Evolutionary conservation across 1,140 invertebrate genomes (phyloP).

Genomic region (Mizuhopecten yessoensis): DNA sequence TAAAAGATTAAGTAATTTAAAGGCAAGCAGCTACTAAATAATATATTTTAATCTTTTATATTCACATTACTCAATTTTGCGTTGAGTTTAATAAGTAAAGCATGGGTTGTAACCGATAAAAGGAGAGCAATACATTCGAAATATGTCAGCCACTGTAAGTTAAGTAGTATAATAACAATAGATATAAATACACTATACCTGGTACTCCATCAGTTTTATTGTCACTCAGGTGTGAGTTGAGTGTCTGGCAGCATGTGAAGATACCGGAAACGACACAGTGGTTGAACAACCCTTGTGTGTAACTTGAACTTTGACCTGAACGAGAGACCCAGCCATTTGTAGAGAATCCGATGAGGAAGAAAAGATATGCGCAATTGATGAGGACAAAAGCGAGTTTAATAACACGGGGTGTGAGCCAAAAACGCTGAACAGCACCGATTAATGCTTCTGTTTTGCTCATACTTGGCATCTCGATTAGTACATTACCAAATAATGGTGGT

Average conservation of each 20-base stretch:
- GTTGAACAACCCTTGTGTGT: not conserved
- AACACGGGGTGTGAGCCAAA: not conserved
- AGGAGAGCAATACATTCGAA: no score
- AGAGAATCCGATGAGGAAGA: not conserved
- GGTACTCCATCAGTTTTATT: not conserved
- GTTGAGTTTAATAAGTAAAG: no score
- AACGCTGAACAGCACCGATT: not conserved
- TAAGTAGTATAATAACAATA: no score
- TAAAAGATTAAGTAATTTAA: no score
- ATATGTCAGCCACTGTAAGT: no score
- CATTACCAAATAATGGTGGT: no score
- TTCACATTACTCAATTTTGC: no score
- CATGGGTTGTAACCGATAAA: no score
- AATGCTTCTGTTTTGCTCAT: not conserved
- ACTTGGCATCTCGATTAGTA: not conserved
- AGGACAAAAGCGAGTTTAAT: not conserved
- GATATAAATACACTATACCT: no score
- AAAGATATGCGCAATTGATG: not conserved
- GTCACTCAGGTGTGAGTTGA: not conserved
- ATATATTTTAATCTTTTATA: no score
- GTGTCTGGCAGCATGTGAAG: not conserved
- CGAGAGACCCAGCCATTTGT: not conserved
- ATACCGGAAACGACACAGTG: not conserved
- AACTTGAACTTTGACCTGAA: not conserved
- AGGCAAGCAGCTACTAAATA: no score